Conservation (phyloP, 2,113 vertebrate species). For the Chitala chitala region DNA sequence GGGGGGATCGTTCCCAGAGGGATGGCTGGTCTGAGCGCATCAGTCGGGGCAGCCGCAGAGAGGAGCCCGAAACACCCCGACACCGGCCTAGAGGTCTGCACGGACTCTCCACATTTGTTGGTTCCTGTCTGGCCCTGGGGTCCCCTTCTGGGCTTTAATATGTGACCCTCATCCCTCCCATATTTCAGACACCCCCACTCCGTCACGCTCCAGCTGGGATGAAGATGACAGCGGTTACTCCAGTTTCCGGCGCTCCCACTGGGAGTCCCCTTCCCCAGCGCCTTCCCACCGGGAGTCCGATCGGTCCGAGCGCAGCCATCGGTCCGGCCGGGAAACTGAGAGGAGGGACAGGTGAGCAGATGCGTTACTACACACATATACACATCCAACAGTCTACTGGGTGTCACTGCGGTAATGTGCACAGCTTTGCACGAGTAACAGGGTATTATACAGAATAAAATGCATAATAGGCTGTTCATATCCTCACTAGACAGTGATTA, state of each 20-base stretch:
- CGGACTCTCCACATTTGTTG: neutral
- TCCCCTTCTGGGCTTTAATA: neutral
- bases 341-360: conserved; percentile 56
- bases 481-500: too few relatives aligned
- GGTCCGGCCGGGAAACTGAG: conserved; percentile 68
- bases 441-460: too few relatives aligned
- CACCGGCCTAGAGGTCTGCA: conserved; percentile 78
- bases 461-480: too few relatives aligned
- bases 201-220: conserved; percentile 91
- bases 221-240: conserved; percentile 81
- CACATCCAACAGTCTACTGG: too few relatives aligned
- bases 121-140: neutral
- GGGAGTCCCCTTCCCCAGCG: conserved; percentile 87
- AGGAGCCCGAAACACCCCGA: conserved; percentile 78
- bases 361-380: neutral
- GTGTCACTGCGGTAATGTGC: too few relatives aligned
- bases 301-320: conserved; percentile 70
- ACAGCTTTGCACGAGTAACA: neutral
- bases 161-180: neutral
- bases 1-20: conserved; percentile 64
- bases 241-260: conserved; percentile 77
- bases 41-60: conserved; percentile 66
- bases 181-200: conserved; percentile 76
- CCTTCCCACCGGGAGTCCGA: conserved; percentile 77
- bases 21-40: conserved; percentile 75